Evolutionary conservation across 2,113 vertebrate genomes (phyloP), one percentile per base, ranked within the genome.

Genomic region (Rhynchopsitta pachyrhyncha): DNA sequence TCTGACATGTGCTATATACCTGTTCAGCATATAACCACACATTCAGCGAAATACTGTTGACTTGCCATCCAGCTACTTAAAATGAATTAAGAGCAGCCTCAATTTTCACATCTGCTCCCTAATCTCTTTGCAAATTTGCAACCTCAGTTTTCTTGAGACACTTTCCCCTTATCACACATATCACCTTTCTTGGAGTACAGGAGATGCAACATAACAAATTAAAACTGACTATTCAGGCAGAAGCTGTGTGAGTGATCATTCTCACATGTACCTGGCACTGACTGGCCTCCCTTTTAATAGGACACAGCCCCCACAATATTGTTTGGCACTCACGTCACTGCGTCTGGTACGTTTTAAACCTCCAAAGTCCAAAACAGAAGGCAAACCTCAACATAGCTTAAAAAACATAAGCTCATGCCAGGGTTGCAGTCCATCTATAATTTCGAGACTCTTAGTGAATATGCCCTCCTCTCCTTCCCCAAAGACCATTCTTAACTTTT

Each of bases 91-190:
- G 96, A 96, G 16, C 76, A 94, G 74, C 44, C 39, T 90, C 69
- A 93, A 86, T 95, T 95, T 91, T 96, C 94, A 93, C 93, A 67
- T 69, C 64, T 92, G 86, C 74, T 97, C 93, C 90, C 96, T 95
- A 94, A 93, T 76, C 86, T 87, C 93, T 68, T 59, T 87, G 55
- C 86, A 75, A 91, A 94, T 97, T 97, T 97, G 76, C 82, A 92
- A 25, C 49, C 27, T 89, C 50, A 6, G 27, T 69, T 93, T 86
- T 87, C 63, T 87, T 92, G n/a, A 88, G 77, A 63, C 73, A 53
- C 19, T 6, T 11, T 0, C 2, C 13, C 19, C 53, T 78, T 73
- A 83, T 86, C 89, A 92, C 69, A 92, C 29, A 41, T 75, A 84
- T 64, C 59, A 71, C 67, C 77, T 88, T 92, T 90, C 70, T 85